These are phyloP conservation scores for Podabrus alpinus DNA, from an alignment of 2,888 invertebrate genomes.

Conservation along the genomic window DNA sequence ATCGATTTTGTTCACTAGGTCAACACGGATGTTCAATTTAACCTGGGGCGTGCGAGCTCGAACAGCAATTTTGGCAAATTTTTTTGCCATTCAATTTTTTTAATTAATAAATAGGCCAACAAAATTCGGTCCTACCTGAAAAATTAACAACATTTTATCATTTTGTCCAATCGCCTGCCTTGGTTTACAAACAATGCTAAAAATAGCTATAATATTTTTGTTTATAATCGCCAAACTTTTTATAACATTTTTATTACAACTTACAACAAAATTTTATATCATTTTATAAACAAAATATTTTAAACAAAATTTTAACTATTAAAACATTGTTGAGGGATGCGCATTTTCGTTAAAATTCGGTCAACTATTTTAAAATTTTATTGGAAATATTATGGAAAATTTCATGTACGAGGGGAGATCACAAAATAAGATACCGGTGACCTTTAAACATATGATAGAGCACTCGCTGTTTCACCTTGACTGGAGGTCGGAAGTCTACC, in stretches of 20 bases:
- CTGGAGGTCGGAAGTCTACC: background rate
- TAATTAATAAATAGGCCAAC: background rate
- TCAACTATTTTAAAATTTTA: background rate
- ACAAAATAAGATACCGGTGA: background rate
- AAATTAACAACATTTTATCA: background rate
- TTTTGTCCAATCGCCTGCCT: background rate
- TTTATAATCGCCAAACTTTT: background rate
- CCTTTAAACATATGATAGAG: background rate
- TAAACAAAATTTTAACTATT: too few relatives aligned
- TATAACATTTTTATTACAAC: background rate
- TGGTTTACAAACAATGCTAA: background rate
- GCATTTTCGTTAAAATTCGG: background rate
- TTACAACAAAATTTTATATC: too few relatives aligned
- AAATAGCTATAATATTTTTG: background rate
- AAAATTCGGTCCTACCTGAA: background rate
- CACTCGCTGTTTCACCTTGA: background rate
- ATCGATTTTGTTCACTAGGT: constrained; percentile 4
- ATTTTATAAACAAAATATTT: too few relatives aligned
- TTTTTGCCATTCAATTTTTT: background rate
- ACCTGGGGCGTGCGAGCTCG: background rate
- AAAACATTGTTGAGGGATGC: background rate
- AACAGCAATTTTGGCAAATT: background rate
- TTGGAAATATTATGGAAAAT: background rate
- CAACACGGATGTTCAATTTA: background rate
- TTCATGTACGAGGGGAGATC: background rate